Conservation (phyloP, 1,140 invertebrate genomes). For the Orius insidiosus region DNA sequence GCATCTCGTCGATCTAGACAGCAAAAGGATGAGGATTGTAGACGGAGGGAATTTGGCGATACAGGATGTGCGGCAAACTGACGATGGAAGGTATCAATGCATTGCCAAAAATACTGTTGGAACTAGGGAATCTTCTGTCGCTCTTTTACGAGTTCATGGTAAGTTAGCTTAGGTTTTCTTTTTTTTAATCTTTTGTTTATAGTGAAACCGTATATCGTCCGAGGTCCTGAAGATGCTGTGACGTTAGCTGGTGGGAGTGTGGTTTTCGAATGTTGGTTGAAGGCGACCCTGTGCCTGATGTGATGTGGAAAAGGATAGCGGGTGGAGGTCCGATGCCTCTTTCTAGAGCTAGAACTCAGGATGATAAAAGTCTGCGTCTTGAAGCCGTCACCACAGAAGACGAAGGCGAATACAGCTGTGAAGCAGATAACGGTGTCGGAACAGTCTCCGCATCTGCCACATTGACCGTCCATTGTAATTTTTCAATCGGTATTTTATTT, state of each 20-base stretch:
- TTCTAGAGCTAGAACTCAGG: constrained; percentile 55
- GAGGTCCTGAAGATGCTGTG: constrained; percentile 54
- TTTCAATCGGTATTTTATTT: neutral
- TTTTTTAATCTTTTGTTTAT: constrained; percentile 23
- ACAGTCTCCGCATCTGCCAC: constrained; percentile 60
- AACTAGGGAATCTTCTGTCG: constrained; percentile 51
- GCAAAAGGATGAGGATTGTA: constrained; percentile 26
- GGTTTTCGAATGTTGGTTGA: constrained; percentile 60
- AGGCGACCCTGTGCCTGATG: constrained; percentile 54
- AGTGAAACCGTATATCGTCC: constrained; percentile 69
- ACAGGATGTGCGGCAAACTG: constrained; percentile 56
- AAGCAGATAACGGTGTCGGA: constrained; percentile 74
- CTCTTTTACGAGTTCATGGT: constrained; percentile 66
- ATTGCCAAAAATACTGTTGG: constrained; percentile 71
- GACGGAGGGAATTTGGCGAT: constrained; percentile 67
- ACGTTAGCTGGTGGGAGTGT: constrained; percentile 53
- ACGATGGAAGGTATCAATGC: constrained; percentile 72
- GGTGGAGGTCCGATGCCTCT: constrained; percentile 48
- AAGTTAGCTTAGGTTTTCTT: constrained; percentile 21
- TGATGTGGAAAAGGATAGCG: constrained; percentile 48
- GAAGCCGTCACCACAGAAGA: constrained; percentile 56
- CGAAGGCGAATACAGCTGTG: constrained; percentile 81
- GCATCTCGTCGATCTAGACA: constrained; percentile 29
- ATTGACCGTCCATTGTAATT: constrained; percentile 61
- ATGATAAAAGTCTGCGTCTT: constrained; percentile 58